Base-by-base conservation (phyloP, 1,140 invertebrate species). In the Nasonia longicornis region DNA sequence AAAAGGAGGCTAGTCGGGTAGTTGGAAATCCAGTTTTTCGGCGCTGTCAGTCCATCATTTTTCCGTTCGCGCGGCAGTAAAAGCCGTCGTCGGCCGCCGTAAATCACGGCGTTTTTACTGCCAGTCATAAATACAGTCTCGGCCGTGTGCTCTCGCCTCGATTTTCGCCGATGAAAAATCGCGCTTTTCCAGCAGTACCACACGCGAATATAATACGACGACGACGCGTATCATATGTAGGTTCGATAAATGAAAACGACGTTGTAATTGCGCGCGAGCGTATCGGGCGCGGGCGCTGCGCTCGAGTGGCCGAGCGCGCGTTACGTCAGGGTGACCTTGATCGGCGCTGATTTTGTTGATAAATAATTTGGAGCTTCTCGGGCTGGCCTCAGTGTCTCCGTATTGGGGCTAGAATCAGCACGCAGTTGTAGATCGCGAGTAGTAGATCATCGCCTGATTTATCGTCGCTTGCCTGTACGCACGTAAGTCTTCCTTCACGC, bases 311-410 rank as follows among this genome's bases (percentile, higher is more conserved):
- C 63, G 63, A 3, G 48, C n/a, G 12, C 71, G 66, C 69, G 66
- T 87, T 87, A 45, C 86, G 86, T 87, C 84, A 87, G n/a, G 78
- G 66, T 81, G 86, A 87, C 87, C 87, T 87, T 87, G 87, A 84
- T 86, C 70, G 73, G 29, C 78, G 77, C 73, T 77, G 64, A 82
- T 81, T 58, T 83, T 85, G 86, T 87, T 86, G 86, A 87, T 87
- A 87, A 87, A 85, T 87, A 84, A 85, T 87, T 86, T 85, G 77
- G 84, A 80, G 82, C 58, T 80, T 78, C 81, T 82, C 75, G 83
- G 83, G 82, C 66, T 38, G 84, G 86, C 80, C 79, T 86, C 87
- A 85, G 87, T 87, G 82, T 84, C 83, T 77, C 77, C 77, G 35
- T 63, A 77, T 73, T 84, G 42, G 78, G 85, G 83, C 85, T 82